These are phyloP conservation scores for Manis pentadactyla DNA, from an alignment of 2,797 vertebrate genomes.

Conservation along the genomic window DNA sequence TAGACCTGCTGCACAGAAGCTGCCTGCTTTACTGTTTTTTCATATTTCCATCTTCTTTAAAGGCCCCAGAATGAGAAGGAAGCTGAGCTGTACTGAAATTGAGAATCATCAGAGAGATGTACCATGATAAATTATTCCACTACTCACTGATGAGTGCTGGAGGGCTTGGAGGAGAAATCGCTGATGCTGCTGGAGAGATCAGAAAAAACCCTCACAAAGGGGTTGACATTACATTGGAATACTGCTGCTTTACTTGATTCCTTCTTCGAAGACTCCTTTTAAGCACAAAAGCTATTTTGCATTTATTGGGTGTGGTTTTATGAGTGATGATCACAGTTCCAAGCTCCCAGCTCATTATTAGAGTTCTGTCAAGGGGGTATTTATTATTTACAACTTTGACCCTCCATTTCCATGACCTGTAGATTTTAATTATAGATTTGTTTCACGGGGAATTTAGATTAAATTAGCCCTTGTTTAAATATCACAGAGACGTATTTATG, in stretches of 20 bases:
- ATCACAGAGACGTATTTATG: not conserved
- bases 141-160: not conserved
- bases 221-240: not conserved
- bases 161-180: not conserved
- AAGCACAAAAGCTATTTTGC: conserved; percentile 5
- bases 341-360: conserved; percentile 26
- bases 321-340: not conserved
- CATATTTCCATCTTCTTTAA: not conserved
- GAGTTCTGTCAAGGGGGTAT: conserved; percentile 6
- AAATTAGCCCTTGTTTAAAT: conserved; percentile 18
- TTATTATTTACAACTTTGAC: conserved; percentile 50
- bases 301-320: not conserved
- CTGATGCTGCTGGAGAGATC: conserved; percentile 53
- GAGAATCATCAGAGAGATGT: not conserved
- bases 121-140: conserved; percentile 15
- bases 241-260: not conserved
- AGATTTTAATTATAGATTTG: conserved; percentile 15
- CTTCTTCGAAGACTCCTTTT: conserved; percentile 33
- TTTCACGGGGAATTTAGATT: conserved; percentile 19
- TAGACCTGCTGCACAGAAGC: not conserved
- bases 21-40: not conserved
- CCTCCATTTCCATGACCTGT: not conserved
- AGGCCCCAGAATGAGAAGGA: not conserved
- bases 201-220: conserved; percentile 43
- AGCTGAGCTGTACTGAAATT: not conserved